phyloP scores from a whole-genome alignment of 2,888 invertebrate genomes.

The Tachystola acroxantha region DNA sequence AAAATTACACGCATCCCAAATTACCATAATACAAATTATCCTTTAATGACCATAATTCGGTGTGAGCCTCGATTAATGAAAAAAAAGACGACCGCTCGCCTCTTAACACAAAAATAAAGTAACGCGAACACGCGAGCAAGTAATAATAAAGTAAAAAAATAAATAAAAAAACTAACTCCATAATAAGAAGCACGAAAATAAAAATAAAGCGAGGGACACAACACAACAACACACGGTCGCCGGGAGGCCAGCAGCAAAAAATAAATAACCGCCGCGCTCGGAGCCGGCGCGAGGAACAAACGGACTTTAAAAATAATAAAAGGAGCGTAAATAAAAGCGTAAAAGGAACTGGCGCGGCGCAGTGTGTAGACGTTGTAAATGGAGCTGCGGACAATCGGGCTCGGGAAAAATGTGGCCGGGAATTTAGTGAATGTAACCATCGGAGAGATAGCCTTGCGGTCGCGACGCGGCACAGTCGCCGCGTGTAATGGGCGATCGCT shows the following conservation, averaged over 20 bases:
- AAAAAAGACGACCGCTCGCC: constrained; percentile 63
- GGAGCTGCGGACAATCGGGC: constrained; percentile 75
- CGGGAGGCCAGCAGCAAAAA: constrained; percentile 74
- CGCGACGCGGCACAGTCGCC: constrained; percentile 43
- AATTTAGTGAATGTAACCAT: constrained; percentile 71
- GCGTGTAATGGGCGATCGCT: constrained; percentile 53
- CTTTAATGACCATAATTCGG: constrained; percentile 77
- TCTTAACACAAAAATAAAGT: constrained; percentile 77
- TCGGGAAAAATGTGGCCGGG: constrained; percentile 70
- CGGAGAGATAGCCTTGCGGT: constrained; percentile 55
- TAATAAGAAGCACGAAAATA: constrained; percentile 78
- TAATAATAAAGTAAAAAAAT: constrained; percentile 60
- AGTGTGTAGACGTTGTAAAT: constrained; percentile 76
- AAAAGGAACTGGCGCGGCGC: constrained; percentile 75
- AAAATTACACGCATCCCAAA: constrained; percentile 76
- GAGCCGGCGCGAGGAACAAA: constrained; percentile 76
- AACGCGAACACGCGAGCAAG: constrained; percentile 72
- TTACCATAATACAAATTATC: constrained; percentile 78
- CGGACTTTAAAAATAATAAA: constrained; percentile 77
- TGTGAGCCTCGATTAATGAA: constrained; percentile 70
- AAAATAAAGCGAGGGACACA: constrained; percentile 71
- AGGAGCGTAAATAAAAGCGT: constrained; percentile 78
- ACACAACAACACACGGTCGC: constrained; percentile 77
- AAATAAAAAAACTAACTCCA: constrained; percentile 63
- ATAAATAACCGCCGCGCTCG: constrained; percentile 72